Evolutionary conservation across 2,888 invertebrate species (phyloP), one percentile per base, ranked within the genome.

Genomic region (Ditylenchus weischeri): DNA sequence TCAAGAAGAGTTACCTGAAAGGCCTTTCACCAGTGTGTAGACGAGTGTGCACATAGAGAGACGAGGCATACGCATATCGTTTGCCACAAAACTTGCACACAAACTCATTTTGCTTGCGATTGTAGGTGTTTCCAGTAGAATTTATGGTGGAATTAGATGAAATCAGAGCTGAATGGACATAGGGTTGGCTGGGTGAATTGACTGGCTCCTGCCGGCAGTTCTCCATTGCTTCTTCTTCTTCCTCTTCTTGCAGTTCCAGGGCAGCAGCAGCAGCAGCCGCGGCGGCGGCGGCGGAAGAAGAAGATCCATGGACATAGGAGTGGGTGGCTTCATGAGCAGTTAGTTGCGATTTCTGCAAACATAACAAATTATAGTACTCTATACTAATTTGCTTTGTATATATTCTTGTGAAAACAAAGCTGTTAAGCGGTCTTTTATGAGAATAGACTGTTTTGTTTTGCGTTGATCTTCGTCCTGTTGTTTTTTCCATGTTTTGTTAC

Each of bases 251-350:
- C 54, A 59, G 23, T 21, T 19, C 62, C 23, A 29, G 47, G n/a
- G 19, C 50, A 19, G 62, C 38, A 21, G 48, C 19, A 11, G 62
- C 38, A 48, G 61, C 29, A 47, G 38, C 7, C 19, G n/a, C n/a
- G n/a, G n/a, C n/a, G n/a, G n/a, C 21, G 47, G 10, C 11, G 18
- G n/a, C 47, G 62, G n/a, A 50, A 21, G 58, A 58, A n/a, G 54
- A 54, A 13, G 54, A 54, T 54, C 21, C 29, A 21, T 47, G 47
- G 4, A 13, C 43, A 62, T 47, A 62, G 6, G 59, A 50, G 64
- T 83, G 83, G 5, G 80, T 81, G 19, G 80, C 79, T 68, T 81
- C 82, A 69, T 83, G 83, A 0, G 79, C 79, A 5, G 81, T 80
- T 62, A 83, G 69, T 69, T 83, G 82, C 0, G 80, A 81, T 64